Evolutionary conservation across 2,113 vertebrate species (phyloP), one percentile per base, ranked within the genome.

Genomic region (Synchiropus splendidus): DNA sequence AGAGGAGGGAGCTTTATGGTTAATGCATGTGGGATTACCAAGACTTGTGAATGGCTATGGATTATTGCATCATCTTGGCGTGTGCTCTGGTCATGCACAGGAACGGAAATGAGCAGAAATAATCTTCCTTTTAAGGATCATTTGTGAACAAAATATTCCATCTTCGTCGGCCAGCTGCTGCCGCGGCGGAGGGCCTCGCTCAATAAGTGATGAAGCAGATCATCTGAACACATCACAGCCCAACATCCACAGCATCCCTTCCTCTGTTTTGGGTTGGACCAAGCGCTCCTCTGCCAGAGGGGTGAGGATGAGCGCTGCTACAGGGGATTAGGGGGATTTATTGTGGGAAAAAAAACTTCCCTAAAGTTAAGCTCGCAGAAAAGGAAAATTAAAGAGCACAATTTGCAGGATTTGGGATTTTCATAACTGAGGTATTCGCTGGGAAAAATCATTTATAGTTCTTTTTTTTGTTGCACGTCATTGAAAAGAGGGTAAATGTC

Each of bases 291-390:
- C 36, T 53, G 36, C 34, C 15, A 53, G 46, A 62, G 66, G 68
- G 67, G 62, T 44, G 53, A 56, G 54, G 49, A 52, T 49, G 68
- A 38, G 67, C 64, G 68, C 16, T 48, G 55, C 46, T 14, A 49
- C 67, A 39, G 58, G 39, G 77, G 77, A 82, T 82, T 80, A 80
- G 54, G 12, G 21, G 69, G 80, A 78, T 77, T 80, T 78, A 53
- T 36, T 31, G 42, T 5, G 42, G 12, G 12, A 17, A 17, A 12
- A 35, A 10, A 4, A 15, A 34, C 70, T 61, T 71, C 49, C 37
- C 51, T 43, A 45, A 78, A 74, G 70, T 79, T 79, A 82, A 80
- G 58, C 79, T 75, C 51, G 38, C 53, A 51, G 50, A 67, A 67
- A 48, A 63, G 64, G 46, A 47, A 78, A 80, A 78, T 78, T 49